A percentile compares a stretch with the other conserved stretches of the same genome.
Conservation (phyloP, 2,113 vertebrate genomes). For the Panurus biarmicus region DNA sequence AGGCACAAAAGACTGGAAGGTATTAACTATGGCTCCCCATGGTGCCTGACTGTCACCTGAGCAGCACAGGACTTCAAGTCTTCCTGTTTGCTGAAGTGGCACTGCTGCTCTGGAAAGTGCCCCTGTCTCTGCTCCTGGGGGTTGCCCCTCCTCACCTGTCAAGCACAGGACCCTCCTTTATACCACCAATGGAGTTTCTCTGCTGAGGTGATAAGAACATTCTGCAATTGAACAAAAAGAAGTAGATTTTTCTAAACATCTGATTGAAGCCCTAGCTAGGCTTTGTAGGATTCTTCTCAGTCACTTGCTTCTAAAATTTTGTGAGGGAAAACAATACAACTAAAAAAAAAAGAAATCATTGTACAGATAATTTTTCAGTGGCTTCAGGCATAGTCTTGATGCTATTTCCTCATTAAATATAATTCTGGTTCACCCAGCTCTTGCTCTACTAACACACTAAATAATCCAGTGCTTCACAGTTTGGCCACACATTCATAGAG, state of each 20-base stretch:
- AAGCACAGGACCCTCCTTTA: background rate
- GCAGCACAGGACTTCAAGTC: background rate
- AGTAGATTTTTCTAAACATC: background rate
- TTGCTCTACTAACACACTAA: slow-evolving; percentile 18
- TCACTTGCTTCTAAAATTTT: background rate
- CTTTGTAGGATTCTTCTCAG: background rate
- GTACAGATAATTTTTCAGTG: background rate
- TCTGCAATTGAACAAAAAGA: background rate
- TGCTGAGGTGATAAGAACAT: background rate
- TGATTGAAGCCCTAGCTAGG: background rate
- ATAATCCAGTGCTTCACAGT: background rate
- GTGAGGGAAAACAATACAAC: background rate
- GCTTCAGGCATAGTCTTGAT: background rate
- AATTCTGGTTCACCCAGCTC: background rate
- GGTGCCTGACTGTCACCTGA: background rate
- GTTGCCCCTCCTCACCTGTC: rapidly evolving
- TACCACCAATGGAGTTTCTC: background rate
- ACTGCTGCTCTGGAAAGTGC: background rate
- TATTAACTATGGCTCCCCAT: background rate
- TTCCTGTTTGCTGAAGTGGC: background rate
- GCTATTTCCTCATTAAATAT: background rate
- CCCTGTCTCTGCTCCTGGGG: background rate
- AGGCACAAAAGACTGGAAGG: rapidly evolving
- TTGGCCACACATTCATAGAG: background rate
- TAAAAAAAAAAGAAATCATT: background rate